Evolutionary conservation across 1,140 invertebrate species (phyloP), one percentile per base, ranked within the genome.

Genomic region (Penaeus indicus): DNA sequence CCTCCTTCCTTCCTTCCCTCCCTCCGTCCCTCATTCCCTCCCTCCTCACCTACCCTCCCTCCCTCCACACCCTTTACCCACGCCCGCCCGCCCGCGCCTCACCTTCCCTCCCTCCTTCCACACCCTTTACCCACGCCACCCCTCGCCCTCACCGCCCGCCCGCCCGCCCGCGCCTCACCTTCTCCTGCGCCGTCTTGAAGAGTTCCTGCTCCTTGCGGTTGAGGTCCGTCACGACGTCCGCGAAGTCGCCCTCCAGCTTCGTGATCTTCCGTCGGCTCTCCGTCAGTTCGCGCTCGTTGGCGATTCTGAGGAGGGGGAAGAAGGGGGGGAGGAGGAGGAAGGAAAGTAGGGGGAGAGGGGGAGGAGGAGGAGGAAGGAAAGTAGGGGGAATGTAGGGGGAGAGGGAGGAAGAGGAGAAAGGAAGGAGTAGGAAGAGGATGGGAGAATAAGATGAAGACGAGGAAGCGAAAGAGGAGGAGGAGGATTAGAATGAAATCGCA

Each of bases 261-360:
- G 97, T 96, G 0, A 97, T 96, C 92, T 97, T 97, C 67, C 95
- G 96, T 90, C 96, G 95, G 1, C 97, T 97, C 16, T 96, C 96
- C 1, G 97, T 95, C 32, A 99, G 93, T 93, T 99, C 97, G 92
- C 98, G 97, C 93, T 99, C 98, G 93, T 98, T 98, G 16, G 97
- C 97, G 77, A 99, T 93, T 89, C 94, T 95, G 79, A 1, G 61
- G 22, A 3, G 22, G 60, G 61, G 2, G 69, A 8, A 8, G 54
- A 13, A 0, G 11, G 11, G 2, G 11, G 16, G 54, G 54, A 8
- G 10, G 54, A 8, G 54, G 54, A 8, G 16, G 16, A 8, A 8
- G 54, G 54, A 13, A 1, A 32, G 18, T 1, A 25, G 60, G 8
- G 32, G 16, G 72, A 7, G 18, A 25, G 19, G 21, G 25, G 21